Evolutionary conservation across 2,113 vertebrate genomes (phyloP).

Genomic region (Podarcis cretensis): DNA sequence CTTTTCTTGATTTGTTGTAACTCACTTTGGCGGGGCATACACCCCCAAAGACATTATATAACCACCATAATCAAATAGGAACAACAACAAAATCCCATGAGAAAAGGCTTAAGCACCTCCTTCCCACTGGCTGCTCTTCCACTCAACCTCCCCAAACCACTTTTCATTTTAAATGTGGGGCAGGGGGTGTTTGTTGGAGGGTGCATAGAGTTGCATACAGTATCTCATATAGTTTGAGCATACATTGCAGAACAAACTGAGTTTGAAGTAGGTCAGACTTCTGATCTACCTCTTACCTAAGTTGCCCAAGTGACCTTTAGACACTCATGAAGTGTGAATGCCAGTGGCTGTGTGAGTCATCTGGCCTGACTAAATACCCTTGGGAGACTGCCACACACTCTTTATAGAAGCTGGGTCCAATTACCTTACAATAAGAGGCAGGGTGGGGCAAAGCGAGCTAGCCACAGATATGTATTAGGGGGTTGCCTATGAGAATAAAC

Average conservation of each 20-base stretch:
- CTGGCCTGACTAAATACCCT: neutral
- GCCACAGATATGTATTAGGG: neutral
- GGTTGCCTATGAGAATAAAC: neutral
- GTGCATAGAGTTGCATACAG: neutral
- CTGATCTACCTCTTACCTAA: neutral
- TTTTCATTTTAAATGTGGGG: neutral
- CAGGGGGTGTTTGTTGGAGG: neutral
- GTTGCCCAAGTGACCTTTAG: slow-evolving; percentile 1
- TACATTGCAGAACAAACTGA: neutral
- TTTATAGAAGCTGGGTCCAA: neutral
- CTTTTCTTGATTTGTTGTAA: neutral
- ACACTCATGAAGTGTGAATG: neutral
- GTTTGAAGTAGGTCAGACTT: neutral
- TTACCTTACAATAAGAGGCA: neutral
- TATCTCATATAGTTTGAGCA: no score
- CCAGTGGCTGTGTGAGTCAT: neutral
- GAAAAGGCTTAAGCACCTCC: neutral
- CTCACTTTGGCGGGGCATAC: neutral
- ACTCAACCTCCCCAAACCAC: neutral
- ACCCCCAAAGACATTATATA: neutral
- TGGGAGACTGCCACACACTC: neutral
- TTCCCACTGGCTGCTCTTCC: neutral
- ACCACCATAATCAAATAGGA: neutral
- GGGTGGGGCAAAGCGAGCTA: neutral
- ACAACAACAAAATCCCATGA: neutral